Percentiles rank a stretch among this genome's conserved stretches.
Evolutionary conservation across 2,797 vertebrate genomes (phyloP).

Genomic region (Cossypha niveicapilla): DNA sequence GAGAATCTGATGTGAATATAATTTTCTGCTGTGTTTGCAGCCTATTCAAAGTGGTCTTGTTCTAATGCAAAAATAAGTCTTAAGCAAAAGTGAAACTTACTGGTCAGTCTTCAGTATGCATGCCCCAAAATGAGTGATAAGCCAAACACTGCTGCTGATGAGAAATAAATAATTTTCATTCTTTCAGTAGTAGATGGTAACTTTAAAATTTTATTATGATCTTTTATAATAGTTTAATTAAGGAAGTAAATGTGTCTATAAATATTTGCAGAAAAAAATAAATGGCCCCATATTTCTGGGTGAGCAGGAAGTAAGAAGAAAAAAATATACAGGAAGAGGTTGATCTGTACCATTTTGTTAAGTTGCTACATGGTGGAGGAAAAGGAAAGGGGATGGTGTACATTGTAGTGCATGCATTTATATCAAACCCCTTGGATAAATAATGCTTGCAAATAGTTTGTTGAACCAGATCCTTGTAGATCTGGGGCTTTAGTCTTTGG

Average conservation of each 20-base stretch:
- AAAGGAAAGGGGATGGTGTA: background rate
- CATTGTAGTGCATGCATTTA: fast-evolving
- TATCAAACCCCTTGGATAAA: background rate
- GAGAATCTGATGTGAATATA: background rate
- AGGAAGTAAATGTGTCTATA: background rate
- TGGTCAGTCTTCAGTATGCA: background rate
- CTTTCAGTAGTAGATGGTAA: background rate
- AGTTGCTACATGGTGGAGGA: background rate
- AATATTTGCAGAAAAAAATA: background rate
- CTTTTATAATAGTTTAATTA: conserved; percentile 15
- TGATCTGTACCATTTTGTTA: background rate
- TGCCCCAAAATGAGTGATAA: background rate
- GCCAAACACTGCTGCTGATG: background rate
- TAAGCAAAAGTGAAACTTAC: background rate
- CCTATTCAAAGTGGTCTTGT: background rate
- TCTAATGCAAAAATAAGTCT: background rate
- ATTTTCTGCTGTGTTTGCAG: background rate
- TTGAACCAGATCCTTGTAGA: background rate
- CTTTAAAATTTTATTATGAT: background rate
- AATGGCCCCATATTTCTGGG: background rate
- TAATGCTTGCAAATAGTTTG: background rate
- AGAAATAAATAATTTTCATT: background rate
- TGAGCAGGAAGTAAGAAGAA: background rate
- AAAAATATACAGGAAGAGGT: background rate
- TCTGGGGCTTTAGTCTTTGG: background rate